These are phyloP conservation scores for Fregetta grallaria DNA, from an alignment of 2,113 vertebrate species.

Conservation along the genomic window DNA sequence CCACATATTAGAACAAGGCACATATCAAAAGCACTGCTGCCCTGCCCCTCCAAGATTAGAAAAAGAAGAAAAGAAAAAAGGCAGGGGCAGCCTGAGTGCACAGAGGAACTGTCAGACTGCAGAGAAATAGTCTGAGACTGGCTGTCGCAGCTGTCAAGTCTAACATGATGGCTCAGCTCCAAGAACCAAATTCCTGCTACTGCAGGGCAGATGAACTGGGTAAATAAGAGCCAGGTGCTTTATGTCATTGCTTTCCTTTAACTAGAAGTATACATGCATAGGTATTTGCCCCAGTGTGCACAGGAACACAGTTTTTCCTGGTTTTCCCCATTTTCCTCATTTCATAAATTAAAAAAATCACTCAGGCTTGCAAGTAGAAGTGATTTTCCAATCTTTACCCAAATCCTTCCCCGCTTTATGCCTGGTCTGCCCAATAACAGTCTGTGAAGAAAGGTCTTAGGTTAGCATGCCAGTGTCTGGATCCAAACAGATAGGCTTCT, in stretches of 20 bases:
- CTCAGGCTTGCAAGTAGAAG: background rate
- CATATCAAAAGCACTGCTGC: background rate
- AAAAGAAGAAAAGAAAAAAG: background rate
- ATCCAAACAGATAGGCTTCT: background rate
- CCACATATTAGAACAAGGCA: background rate
- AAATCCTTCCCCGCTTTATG: background rate
- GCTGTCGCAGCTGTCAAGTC: background rate
- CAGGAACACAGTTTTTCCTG: background rate
- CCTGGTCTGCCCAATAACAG: background rate
- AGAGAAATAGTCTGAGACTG: background rate
- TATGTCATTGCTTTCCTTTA: background rate
- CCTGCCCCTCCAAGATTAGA: background rate
- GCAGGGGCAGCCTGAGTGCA: background rate
- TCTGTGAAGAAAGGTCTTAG: background rate
- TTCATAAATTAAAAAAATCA: background rate
- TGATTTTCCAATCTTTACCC: background rate
- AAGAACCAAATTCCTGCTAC: background rate
- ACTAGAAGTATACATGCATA: fast-evolving
- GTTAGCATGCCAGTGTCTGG: background rate
- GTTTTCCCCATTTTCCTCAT: background rate
- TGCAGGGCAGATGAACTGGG: background rate
- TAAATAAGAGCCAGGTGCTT: background rate
- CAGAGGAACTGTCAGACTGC: background rate
- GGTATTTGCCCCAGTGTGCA: background rate
- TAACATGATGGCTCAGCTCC: background rate